Conservation (phyloP, 2,888 invertebrate genomes). For the Masnerella sp. region DNA sequence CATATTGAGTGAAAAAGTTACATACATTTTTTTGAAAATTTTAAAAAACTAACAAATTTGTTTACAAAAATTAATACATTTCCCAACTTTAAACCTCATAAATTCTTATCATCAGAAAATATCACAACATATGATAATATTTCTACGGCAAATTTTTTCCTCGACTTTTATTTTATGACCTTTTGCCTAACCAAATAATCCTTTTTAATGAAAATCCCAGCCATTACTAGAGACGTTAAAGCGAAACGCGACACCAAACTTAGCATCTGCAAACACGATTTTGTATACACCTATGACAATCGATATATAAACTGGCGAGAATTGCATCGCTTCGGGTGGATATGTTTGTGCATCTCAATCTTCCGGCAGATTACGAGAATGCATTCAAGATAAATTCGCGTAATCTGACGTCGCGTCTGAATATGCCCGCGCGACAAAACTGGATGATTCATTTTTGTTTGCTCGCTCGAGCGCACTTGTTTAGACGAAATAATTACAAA, state of each 20-base stretch:
- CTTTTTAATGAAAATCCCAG: too few relatives aligned
- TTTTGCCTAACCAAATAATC: too few relatives aligned
- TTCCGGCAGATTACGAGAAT: constrained; percentile 12
- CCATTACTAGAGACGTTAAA: constrained; percentile 7
- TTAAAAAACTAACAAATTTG: too few relatives aligned
- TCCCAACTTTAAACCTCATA: too few relatives aligned
- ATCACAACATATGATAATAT: too few relatives aligned
- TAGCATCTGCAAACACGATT: constrained; percentile 9
- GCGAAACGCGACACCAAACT: constrained; percentile 5
- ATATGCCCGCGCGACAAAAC: constrained; percentile 5
- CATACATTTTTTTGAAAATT: too few relatives aligned
- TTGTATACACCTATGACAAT: constrained; percentile 11
- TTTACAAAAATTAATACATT: too few relatives aligned
- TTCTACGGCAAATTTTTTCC: too few relatives aligned
- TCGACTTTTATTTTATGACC: too few relatives aligned
- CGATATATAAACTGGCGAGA: constrained; percentile 21
- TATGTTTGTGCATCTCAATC: constrained; percentile 15
- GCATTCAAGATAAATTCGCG: constrained; percentile 19
- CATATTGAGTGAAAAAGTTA: too few relatives aligned
- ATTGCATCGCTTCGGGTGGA: constrained; percentile 11
- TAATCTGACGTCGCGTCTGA: constrained; percentile 15
- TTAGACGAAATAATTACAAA: neutral
- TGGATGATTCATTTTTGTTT: constrained; percentile 12
- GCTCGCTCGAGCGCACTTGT: neutral
- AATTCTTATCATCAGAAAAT: too few relatives aligned